Evolutionary conservation across 2,113 vertebrate species (phyloP), one percentile per base, ranked within the genome.

Genomic region (Anhinga rufa): DNA sequence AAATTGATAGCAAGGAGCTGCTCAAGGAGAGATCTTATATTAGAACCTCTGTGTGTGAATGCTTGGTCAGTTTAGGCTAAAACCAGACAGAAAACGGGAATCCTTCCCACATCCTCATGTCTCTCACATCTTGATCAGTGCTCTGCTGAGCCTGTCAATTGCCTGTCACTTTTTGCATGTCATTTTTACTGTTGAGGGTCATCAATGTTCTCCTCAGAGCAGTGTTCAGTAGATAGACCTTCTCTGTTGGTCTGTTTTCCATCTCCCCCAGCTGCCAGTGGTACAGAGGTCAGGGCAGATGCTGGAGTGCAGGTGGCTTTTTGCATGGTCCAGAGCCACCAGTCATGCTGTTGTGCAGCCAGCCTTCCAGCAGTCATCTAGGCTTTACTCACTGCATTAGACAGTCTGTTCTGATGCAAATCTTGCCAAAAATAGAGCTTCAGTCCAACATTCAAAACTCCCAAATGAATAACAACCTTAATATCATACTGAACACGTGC

Each of bases 401-500:
- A 36, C 54, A 66, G 18, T 17, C 34, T 74, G 77, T 14, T 57
- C 65, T 89, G 60, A 26, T 60, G 57, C 29, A 76, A 64, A 55
- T 64, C 44, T 52, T 71, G 12, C 25, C n/a, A 5, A 54, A 92
- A 66, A 54, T 9, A 69, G n/a, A 77, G 6, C 66, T 79, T 44
- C 28, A 5, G 32, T 46, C 49, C 87, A 54, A 42, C 17, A 40
- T 32, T 55, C 51, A 44, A 32, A 78, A 29, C 40, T 81, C 66
- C n/a, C 44, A 2, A 38, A 46, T 34, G 74, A 60, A 31, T 24
- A 86, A 19, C 40, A 24, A 6, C 48, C 16, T 40, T 15, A 44
- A 29, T 32, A 49, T 14, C 2, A 4, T 8, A 9, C 38, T 34
- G 44, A 46, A 26, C 1, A 19, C 0, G 0, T 29, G 28, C 46